Percentiles rank a stretch among this genome's conserved stretches.
Evolutionary conservation across 2,797 vertebrate genomes (phyloP).

Genomic region (Nasua narica): DNA sequence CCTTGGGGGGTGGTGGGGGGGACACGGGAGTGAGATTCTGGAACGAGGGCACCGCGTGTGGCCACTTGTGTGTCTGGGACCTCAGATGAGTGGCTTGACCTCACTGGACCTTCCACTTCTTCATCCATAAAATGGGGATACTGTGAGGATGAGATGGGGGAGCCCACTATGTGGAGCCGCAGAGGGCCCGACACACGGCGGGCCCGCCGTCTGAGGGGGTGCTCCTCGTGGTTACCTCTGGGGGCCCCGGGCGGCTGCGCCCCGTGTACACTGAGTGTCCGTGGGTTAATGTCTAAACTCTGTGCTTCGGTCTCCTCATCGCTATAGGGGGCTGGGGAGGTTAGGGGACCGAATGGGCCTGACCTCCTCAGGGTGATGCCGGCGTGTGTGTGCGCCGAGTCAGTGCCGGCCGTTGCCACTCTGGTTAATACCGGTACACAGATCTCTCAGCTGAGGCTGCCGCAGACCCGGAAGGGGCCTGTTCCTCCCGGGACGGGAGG

Average conservation of each 20-base stretch:
- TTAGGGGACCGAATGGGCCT: too few relatives aligned
- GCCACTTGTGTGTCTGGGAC: not conserved
- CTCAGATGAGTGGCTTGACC: not conserved
- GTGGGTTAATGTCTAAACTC: not conserved
- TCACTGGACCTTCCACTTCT: not conserved
- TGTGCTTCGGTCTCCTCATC: not conserved
- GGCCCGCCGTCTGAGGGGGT: accelerated
- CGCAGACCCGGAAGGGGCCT: not conserved
- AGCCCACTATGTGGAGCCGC: not conserved
- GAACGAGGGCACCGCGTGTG: not conserved
- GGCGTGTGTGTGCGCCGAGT: accelerated
- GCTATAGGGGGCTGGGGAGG: not conserved
- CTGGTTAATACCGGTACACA: accelerated
- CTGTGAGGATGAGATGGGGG: not conserved
- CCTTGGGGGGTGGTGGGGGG: too few relatives aligned
- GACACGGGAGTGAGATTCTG: not conserved
- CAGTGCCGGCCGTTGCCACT: not conserved
- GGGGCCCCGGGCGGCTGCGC: not conserved
- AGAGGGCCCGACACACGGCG: accelerated
- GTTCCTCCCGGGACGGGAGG: not conserved
- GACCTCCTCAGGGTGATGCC: not conserved
- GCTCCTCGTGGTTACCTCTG: not conserved
- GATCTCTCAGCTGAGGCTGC: not conserved
- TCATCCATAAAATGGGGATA: not conserved
- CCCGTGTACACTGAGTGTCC: too few relatives aligned